Conservation (phyloP, 2,888 invertebrate species). For the Nudaria mundana region DNA sequence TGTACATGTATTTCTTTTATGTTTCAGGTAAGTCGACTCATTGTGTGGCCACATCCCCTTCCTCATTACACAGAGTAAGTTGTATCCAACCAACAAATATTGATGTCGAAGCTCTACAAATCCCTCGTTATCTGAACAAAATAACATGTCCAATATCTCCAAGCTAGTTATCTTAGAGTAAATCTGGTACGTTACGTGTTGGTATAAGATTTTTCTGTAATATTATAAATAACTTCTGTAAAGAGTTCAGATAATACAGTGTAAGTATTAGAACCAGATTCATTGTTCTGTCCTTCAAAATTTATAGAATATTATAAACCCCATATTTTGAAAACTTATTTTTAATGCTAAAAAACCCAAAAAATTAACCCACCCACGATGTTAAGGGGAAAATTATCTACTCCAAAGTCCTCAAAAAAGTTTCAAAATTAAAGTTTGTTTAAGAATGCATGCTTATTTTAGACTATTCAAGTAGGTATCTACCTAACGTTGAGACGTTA, state of each 20-base stretch:
- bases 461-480: no score
- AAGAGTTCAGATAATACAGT: no score
- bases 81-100: slow-evolving; percentile 34
- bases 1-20: slow-evolving; percentile 25
- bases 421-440: no score
- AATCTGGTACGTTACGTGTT: slow-evolving; percentile 5
- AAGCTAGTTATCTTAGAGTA: slow-evolving; percentile 10
- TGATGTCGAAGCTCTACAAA: slow-evolving; percentile 40
- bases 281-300: not conserved
- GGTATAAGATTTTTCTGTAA: slow-evolving; percentile 15
- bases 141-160: slow-evolving; percentile 19
- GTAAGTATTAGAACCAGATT: no score
- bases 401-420: no score
- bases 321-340: no score
- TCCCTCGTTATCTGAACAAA: slow-evolving; percentile 35
- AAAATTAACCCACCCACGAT: no score
- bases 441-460: no score
- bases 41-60: slow-evolving; percentile 32
- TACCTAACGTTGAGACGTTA: no score
- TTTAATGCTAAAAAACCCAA: no score
- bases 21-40: slow-evolving; percentile 53
- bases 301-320: not conserved
- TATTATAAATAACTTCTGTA: not conserved
- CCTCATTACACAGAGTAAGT: slow-evolving; percentile 11
- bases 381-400: no score